Evolutionary conservation across 2,797 vertebrate genomes (phyloP).

Genomic region (Antennarius maculatus): DNA sequence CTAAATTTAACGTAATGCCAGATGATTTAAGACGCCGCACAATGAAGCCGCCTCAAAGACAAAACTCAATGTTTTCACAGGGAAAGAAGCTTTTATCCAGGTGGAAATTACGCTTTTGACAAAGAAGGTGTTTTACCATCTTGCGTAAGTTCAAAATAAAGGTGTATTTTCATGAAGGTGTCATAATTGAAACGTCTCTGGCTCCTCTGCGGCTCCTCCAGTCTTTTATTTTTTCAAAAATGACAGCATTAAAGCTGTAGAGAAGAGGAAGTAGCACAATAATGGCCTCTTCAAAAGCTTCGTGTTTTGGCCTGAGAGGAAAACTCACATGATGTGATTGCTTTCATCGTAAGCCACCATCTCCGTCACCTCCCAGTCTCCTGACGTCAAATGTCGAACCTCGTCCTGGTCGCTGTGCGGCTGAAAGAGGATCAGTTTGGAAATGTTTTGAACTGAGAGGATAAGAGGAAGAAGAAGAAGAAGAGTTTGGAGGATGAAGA

Average conservation of each 20-base stretch:
- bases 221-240: not conserved
- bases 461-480: not conserved
- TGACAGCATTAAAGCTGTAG: not conserved
- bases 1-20: not conserved
- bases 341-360: slow-evolving; percentile 91
- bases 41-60: not conserved
- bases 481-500: not conserved
- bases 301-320: not conserved
- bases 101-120: not conserved
- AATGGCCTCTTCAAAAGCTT: too few relatives aligned
- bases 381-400: slow-evolving; percentile 91
- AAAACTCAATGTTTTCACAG: not conserved
- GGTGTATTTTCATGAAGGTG: too few relatives aligned
- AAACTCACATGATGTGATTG: slow-evolving; percentile 88
- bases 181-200: too few relatives aligned
- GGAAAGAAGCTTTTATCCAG: not conserved
- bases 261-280: too few relatives aligned
- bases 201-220: too few relatives aligned
- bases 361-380: slow-evolving; percentile 94
- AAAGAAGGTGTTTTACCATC: not conserved
- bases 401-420: slow-evolving; percentile 85
- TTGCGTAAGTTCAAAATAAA: not conserved
- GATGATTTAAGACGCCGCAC: not conserved
- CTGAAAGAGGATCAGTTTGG: slow-evolving; percentile 64
- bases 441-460: not conserved